Evolutionary conservation across 2,113 vertebrate species (phyloP), one percentile per base, ranked within the genome.

Genomic region (Cariama cristata): DNA sequence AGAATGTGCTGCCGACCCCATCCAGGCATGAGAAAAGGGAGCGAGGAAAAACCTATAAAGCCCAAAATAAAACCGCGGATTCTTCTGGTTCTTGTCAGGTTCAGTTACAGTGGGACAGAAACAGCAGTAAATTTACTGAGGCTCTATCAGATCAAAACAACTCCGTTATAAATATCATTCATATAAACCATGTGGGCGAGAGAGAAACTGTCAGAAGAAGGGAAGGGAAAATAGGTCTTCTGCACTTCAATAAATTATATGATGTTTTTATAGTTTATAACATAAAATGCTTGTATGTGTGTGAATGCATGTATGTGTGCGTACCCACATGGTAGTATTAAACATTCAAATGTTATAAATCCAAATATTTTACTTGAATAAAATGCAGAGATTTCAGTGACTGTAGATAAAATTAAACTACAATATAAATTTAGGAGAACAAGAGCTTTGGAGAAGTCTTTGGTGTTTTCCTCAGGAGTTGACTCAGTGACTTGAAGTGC

Each of bases 11-110:
- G 81, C 85, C 42, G 14, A 94, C 93, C 71, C 62, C 69, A 76
- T 64, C 71, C 82, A 79, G 86, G 64, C 93, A 94, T 49, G 79
- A 93, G 79, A 71, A 93, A 92, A 90, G 88, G 85, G 95, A 96
- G 85, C 83, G 63, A 92, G 90, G 71, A 60, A 82, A 93, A 94
- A 69, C 68, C 92, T 90, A 77, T 93, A 83, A 93, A 97, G 86
- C 82, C 85, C 93, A 80, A 90, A 97, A 96, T 97, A 96, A 97
- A 93, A 86, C 81, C 86, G 35, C 0, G 1, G 81, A 79, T 94
- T 95, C 94, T 79, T 96, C 97, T 96, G 93, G 87, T 96, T 97
- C 89, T 89, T 94, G 91, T 96, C 96, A 96, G 94, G 75, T 96
- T 96, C 87, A 94, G 59, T 96, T 90, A 73, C 75, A 88, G 53